A percentile compares a stretch with the other conserved stretches of the same genome.
Evolutionary conservation across 2,888 invertebrate genomes (phyloP).

Genomic region (Phania funesta): DNA sequence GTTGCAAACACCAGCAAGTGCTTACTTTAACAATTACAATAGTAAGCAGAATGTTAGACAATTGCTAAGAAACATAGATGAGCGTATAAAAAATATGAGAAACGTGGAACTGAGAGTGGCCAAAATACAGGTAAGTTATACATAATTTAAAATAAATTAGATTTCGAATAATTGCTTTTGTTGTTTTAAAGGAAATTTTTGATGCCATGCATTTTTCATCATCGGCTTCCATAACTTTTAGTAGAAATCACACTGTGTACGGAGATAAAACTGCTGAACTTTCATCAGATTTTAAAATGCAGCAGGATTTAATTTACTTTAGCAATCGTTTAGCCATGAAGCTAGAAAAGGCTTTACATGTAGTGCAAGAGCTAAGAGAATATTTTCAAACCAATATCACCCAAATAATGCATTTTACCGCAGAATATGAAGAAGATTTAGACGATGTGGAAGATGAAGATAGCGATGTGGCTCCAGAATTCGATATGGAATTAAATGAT

Average conservation of each 20-base stretch:
- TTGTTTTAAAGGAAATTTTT: slow-evolving; percentile 76
- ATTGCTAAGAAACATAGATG: slow-evolving; percentile 76
- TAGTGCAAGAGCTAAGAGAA: slow-evolving; percentile 75
- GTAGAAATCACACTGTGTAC: slow-evolving; percentile 41
- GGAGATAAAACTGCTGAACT: slow-evolving; percentile 35
- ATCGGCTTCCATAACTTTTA: slow-evolving; percentile 41
- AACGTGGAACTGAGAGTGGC: slow-evolving; percentile 79
- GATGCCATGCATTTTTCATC: slow-evolving; percentile 77
- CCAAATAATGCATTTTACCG: slow-evolving; percentile 69
- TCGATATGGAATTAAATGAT: slow-evolving; percentile 74
- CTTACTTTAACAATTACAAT: slow-evolving; percentile 72
- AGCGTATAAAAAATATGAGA: slow-evolving; percentile 75
- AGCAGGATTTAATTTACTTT: slow-evolving; percentile 73
- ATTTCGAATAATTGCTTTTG: not conserved
- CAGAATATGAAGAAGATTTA: slow-evolving; percentile 65
- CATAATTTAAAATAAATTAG: not conserved
- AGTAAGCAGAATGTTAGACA: slow-evolving; percentile 76
- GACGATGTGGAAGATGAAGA: slow-evolving; percentile 60
- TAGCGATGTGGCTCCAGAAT: slow-evolving; percentile 66
- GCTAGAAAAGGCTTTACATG: slow-evolving; percentile 75
- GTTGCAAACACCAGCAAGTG: slow-evolving; percentile 70
- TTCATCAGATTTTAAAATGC: slow-evolving; percentile 54
- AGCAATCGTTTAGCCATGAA: slow-evolving; percentile 75
- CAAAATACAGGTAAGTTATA: slow-evolving; percentile 76
- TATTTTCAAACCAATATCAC: slow-evolving; percentile 76